Base-by-base conservation (phyloP, 2,113 vertebrate species). In the Brachypodius melanocephalos region DNA sequence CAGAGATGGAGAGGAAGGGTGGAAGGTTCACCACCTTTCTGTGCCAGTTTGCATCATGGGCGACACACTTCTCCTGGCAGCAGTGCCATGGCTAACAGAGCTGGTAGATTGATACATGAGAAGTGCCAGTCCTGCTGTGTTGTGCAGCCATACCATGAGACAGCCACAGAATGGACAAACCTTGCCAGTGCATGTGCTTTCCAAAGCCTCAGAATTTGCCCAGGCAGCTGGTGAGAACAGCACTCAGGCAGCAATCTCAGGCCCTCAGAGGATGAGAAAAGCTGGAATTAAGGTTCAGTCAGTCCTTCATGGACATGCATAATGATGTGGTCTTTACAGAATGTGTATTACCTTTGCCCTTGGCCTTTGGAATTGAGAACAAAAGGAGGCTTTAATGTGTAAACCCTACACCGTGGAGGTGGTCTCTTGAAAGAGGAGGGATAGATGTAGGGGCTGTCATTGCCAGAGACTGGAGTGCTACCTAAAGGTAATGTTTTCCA, bases 1-100 rank as follows among this genome's bases (percentile, higher is more conserved):
- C 43, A 26, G 32, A 21, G 25, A 38, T 10, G 9, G 17, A 66
- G 43, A 66, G 73, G 48, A 67, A 17, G n/a, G 54, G 32, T 1
- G 0, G 25, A 54, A 42, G 16, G 40, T 24, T 79, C 54, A 34
- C 42, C 26, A 45, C 31, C 10, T 0, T 0, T 29, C 22, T 0
- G 0, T 68, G 48, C 36, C 43, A 25, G 20, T 36, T 58, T 88
- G 12, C 7, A 0, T 62, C 15, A 14, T 1, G 4, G 45, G n/a
- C 74, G 48, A 54, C 51, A n/a, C 25, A 18, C 36, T 87, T 67
- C 11, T 83, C n/a, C 59, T 34, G 36, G 59, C 59, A 78, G 57
- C 69, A 90, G 57, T 42, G 49, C 43, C 71, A 29, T 0, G 0
- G n/a, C 26, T 31, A 43, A 49, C 54, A 45, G 65, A n/a, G 8